Percentiles rank a stretch among this genome's conserved stretches.
phyloP scores from a whole-genome alignment of 2,797 vertebrate species.

The Phalanger gymnotis region DNA sequence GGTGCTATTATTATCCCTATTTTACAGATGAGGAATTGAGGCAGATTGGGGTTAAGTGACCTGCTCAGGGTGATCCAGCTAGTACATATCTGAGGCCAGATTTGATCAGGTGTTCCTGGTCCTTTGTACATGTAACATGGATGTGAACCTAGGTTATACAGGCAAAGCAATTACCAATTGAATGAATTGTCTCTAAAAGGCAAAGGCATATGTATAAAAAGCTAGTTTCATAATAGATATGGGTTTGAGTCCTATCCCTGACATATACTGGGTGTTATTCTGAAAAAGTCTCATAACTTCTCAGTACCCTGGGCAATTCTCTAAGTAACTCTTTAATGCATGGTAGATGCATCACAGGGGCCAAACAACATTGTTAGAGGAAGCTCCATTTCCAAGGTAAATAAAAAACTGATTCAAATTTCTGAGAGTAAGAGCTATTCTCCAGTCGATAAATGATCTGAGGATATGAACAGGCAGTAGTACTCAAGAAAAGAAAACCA shows the following conservation, averaged over 20 bases:
- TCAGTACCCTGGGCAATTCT: background rate
- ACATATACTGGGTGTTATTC: background rate
- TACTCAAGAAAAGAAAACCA: background rate
- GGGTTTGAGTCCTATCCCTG: background rate
- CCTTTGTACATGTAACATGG: background rate
- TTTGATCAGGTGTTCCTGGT: background rate
- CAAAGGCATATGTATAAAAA: background rate
- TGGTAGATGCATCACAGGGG: background rate
- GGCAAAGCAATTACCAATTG: background rate
- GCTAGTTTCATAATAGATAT: background rate
- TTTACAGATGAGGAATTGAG: background rate
- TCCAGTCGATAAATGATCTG: background rate
- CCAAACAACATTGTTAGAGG: background rate
- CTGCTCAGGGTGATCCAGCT: background rate
- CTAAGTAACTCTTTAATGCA: background rate
- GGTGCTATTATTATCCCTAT: background rate
- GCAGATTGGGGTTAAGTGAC: background rate
- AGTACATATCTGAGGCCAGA: background rate
- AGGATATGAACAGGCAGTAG: background rate
- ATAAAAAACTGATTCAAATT: background rate
- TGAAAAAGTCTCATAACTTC: background rate
- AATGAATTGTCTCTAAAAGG: background rate
- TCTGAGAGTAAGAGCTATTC: background rate
- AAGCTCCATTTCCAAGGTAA: background rate
- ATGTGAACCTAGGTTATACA: background rate